phyloP scores from a whole-genome alignment of 2,113 vertebrate genomes.

The Etheostoma cragini region DNA sequence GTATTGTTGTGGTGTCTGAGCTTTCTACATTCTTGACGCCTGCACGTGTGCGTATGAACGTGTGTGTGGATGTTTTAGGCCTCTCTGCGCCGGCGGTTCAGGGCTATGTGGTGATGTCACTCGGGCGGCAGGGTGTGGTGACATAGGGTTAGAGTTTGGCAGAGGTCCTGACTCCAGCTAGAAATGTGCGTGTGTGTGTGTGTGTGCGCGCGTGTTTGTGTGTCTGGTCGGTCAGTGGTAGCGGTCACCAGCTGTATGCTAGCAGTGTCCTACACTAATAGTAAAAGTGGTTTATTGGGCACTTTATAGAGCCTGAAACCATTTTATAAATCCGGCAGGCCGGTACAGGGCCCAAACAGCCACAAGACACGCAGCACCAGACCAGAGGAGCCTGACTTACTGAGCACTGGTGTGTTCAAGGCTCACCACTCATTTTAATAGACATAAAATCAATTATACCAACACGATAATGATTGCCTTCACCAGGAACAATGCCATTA shows the following conservation, averaged over 20 bases:
- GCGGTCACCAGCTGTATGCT: slow-evolving; percentile 48
- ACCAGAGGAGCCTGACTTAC: slow-evolving; percentile 30
- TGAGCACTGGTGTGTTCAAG: slow-evolving; percentile 9
- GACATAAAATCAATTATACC: not conserved
- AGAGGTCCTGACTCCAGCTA: slow-evolving; percentile 57
- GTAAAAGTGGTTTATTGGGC: slow-evolving; percentile 74
- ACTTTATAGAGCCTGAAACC: slow-evolving; percentile 59
- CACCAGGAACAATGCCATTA: not conserved
- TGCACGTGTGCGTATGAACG: slow-evolving; percentile 3
- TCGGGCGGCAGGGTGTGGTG: slow-evolving; percentile 62
- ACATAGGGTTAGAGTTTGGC: slow-evolving; percentile 70
- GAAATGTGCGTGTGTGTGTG: slow-evolving; percentile 24
- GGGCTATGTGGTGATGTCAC: slow-evolving; percentile 63
- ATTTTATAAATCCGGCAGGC: slow-evolving; percentile 58
- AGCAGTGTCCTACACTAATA: slow-evolving; percentile 59
- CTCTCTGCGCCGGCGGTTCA: slow-evolving; percentile 40
- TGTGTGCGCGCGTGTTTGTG: not conserved
- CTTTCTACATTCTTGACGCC: not conserved
- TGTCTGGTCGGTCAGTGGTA: slow-evolving; percentile 48
- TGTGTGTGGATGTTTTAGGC: not conserved
- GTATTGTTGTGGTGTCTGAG: slow-evolving; percentile 19
- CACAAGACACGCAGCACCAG: slow-evolving; percentile 40
- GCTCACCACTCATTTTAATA: slow-evolving; percentile 25
- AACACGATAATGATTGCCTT: not conserved
- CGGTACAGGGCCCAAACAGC: slow-evolving; percentile 25